Conservation (phyloP, 2,888 invertebrate genomes). For the Sinotaia quadrata region DNA sequence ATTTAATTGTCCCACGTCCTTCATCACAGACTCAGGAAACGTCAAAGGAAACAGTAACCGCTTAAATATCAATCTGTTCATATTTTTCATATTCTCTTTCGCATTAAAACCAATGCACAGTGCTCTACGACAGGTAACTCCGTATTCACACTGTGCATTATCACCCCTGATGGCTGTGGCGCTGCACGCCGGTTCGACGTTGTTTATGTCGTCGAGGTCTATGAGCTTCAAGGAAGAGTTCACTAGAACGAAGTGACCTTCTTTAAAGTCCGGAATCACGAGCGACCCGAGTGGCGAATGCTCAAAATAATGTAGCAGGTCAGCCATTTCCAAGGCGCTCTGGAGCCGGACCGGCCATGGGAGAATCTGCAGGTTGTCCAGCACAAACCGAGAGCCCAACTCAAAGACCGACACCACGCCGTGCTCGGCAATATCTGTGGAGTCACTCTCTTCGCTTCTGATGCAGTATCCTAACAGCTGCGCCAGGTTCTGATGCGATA, state of each 20-base stretch:
- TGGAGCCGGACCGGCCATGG: slow-evolving; percentile 55
- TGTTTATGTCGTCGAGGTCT: slow-evolving; percentile 68
- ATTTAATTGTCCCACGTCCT: slow-evolving; percentile 45
- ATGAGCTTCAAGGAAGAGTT: slow-evolving; percentile 63
- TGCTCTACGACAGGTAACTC: slow-evolving; percentile 51
- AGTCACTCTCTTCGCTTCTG: slow-evolving; percentile 66
- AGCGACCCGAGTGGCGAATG: slow-evolving; percentile 67
- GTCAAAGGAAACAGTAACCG: slow-evolving; percentile 55
- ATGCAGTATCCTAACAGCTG: slow-evolving; percentile 66
- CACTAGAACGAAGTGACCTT: slow-evolving; percentile 63
- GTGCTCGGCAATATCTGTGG: slow-evolving; percentile 64
- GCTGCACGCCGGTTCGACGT: slow-evolving; percentile 59
- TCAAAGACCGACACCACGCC: slow-evolving; percentile 66
- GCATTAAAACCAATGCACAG: slow-evolving; percentile 64
- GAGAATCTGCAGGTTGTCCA: slow-evolving; percentile 53
- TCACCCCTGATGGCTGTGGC: slow-evolving; percentile 33
- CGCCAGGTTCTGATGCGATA: slow-evolving; percentile 62
- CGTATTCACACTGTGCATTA: slow-evolving; percentile 43
- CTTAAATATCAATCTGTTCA: slow-evolving; percentile 58
- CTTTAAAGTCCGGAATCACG: slow-evolving; percentile 66
- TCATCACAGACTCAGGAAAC: slow-evolving; percentile 50
- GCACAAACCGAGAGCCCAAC: slow-evolving; percentile 55
- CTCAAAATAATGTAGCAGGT: slow-evolving; percentile 63
- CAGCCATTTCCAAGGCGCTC: slow-evolving; percentile 58
- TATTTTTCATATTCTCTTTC: slow-evolving; percentile 59